Evolutionary conservation across 2,113 vertebrate genomes (phyloP).

Genomic region (Hoplias malabaricus): DNA sequence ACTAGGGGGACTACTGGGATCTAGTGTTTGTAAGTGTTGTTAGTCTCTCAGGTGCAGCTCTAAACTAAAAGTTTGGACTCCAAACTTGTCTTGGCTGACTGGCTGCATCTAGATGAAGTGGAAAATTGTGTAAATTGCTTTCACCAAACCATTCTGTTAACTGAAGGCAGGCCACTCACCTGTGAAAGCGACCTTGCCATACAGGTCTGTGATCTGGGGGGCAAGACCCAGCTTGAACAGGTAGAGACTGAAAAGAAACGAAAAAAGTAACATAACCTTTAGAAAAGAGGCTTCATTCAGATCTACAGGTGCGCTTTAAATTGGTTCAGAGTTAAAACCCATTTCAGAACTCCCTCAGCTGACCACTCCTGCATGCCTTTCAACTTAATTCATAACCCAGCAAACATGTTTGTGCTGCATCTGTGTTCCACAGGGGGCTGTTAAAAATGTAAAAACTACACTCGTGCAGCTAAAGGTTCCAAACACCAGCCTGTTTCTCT

Average conservation of each 20-base stretch:
- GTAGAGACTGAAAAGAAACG: conserved; percentile 81
- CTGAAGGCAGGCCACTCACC: conserved; percentile 72
- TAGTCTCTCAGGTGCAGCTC: no score
- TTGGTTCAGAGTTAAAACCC: not conserved
- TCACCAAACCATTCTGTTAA: no score
- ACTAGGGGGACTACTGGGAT: no score
- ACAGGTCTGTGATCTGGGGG: conserved; percentile 96
- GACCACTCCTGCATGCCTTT: not conserved
- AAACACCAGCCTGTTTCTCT: not conserved
- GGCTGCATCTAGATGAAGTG: no score
- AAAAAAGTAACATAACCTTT: not conserved
- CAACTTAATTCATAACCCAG: conserved; percentile 7
- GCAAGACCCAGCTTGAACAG: conserved; percentile 96
- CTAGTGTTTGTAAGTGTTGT: no score
- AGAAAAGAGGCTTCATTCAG: not conserved
- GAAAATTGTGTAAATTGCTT: no score
- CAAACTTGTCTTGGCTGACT: no score
- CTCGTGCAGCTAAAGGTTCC: not conserved
- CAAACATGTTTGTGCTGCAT: conserved; percentile 29
- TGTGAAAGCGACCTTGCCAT: conserved; percentile 97
- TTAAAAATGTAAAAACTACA: not conserved
- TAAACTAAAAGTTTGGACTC: no score
- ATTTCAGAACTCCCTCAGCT: not conserved
- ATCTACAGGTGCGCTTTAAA: not conserved
- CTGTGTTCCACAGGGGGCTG: not conserved